A percentile compares a stretch with the other conserved stretches of the same genome.
Conservation (phyloP, 2,113 vertebrate genomes). For the Carollia perspicillata region DNA sequence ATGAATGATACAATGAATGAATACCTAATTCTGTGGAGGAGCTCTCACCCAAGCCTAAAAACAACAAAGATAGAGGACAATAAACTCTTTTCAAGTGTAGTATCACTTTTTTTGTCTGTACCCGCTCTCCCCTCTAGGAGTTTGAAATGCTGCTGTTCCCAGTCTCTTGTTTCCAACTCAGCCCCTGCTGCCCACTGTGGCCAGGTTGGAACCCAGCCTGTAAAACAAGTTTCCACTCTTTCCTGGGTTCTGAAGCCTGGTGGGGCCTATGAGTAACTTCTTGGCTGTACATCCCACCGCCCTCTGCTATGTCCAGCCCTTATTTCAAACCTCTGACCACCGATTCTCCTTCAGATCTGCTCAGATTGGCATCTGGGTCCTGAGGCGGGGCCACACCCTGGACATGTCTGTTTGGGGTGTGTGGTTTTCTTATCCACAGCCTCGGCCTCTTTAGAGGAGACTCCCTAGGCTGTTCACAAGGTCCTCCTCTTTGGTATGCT, state of each 20-base stretch:
- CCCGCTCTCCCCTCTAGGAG: neutral
- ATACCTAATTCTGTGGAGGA: neutral
- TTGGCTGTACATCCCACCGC: fast-evolving
- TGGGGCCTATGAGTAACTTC: neutral
- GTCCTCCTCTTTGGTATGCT: neutral
- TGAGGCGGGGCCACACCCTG: neutral
- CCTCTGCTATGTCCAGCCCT: neutral
- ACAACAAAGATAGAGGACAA: neutral
- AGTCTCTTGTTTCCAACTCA: neutral
- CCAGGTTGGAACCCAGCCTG: neutral
- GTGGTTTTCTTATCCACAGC: neutral
- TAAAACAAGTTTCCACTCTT: neutral
- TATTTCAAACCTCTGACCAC: neutral
- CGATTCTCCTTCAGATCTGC: neutral
- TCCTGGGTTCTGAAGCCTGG: neutral
- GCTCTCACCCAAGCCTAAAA: neutral
- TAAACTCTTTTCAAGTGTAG: neutral
- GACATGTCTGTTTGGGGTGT: no score
- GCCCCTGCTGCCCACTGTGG: neutral
- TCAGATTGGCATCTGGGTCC: neutral
- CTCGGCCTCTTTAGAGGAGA: neutral
- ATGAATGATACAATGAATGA: neutral
- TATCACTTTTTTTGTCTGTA: neutral
- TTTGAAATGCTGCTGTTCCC: neutral
- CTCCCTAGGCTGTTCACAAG: neutral